Evolutionary conservation across 2,888 invertebrate genomes (phyloP).

Genomic region (Lepidochrysops patricia): DNA sequence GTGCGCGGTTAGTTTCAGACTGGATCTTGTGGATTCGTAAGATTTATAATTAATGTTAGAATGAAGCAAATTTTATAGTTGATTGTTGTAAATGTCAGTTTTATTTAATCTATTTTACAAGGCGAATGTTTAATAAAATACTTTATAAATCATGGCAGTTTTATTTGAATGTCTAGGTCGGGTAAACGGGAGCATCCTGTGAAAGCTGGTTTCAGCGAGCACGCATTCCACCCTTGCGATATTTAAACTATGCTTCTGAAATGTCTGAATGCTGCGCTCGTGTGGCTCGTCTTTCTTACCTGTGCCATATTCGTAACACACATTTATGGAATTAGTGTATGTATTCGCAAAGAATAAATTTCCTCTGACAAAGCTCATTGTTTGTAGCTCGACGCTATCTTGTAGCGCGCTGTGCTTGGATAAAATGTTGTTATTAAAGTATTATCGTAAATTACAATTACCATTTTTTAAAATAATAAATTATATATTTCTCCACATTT

Average conservation of each 20-base stretch:
- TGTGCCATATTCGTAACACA: neutral
- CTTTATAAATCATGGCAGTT: conserved; percentile 56
- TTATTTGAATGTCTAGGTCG: conserved; percentile 25
- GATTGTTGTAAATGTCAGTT: conserved; percentile 74
- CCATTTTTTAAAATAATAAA: too few species aligned
- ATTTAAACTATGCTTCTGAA: conserved; percentile 41
- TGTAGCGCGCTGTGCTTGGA: too few species aligned
- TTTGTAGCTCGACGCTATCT: neutral
- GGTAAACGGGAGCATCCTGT: neutral
- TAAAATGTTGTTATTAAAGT: too few species aligned
- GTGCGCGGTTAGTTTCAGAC: neutral
- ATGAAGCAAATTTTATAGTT: conserved; percentile 68
- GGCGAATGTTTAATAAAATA: conserved; percentile 73
- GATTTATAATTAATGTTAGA: conserved; percentile 49
- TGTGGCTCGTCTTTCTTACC: conserved; percentile 11
- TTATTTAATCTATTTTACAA: conserved; percentile 73
- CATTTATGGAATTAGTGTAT: neutral
- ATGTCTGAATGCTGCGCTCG: conserved; percentile 24
- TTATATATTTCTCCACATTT: too few species aligned
- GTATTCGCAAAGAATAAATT: neutral
- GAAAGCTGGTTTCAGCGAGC: conserved; percentile 7
- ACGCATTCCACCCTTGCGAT: conserved; percentile 40
- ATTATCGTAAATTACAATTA: too few species aligned
- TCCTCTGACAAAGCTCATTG: neutral
- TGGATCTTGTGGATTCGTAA: conserved; percentile 37